A percentile compares a stretch with the other conserved stretches of the same genome.
Evolutionary conservation across 2,888 invertebrate species (phyloP).

Genomic region (Tuta absoluta): DNA sequence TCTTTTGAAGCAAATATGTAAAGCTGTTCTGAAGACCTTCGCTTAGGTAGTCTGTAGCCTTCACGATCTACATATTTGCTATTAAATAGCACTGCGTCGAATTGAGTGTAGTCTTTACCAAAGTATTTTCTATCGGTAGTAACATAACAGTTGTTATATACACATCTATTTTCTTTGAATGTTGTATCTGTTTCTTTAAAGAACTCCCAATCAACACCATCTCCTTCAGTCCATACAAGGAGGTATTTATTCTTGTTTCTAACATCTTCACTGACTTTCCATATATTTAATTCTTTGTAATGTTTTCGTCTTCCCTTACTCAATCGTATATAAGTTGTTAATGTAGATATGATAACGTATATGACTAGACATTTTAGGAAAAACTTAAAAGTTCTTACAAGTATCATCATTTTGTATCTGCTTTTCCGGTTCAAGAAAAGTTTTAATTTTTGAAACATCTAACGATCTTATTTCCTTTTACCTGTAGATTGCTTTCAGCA

Average conservation of each 20-base stretch:
- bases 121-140: neutral
- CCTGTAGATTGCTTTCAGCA: neutral
- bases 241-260: constrained; percentile 9
- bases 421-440: neutral
- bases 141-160: constrained; percentile 19
- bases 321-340: neutral
- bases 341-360: neutral
- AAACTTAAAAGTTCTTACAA: neutral
- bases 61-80: neutral
- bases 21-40: constrained; percentile 42
- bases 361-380: neutral
- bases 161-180: constrained; percentile 10
- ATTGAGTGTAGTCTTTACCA: constrained; percentile 9
- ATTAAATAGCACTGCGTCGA: constrained; percentile 17
- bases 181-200: constrained; percentile 11
- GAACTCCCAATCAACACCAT: neutral
- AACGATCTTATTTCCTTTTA: neutral
- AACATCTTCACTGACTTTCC: neutral
- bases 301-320: constrained; percentile 16
- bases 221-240: constrained; percentile 5
- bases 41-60: constrained; percentile 30
- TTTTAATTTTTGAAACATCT: neutral
- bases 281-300: constrained; percentile 27
- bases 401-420: constrained; percentile 5
- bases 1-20: constrained; percentile 40